Percentiles rank a stretch among this genome's conserved stretches.
Conservation (phyloP, 2,113 vertebrate species). For the Romanogobio albipinnatus region DNA sequence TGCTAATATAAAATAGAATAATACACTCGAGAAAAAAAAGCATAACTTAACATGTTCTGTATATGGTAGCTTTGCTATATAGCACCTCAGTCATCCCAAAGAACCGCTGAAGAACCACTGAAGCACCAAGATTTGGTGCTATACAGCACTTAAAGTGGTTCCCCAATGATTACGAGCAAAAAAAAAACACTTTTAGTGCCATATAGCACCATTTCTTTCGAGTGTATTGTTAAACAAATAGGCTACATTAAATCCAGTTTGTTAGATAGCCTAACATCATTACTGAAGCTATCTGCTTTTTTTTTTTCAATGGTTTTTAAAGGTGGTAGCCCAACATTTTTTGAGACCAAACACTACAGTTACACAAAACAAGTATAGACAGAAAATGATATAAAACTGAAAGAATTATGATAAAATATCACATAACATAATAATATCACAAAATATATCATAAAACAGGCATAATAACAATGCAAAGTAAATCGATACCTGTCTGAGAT, state of each 20-base stretch:
- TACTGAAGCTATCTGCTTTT: background rate
- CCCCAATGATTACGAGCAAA: no score
- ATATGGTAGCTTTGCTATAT: no score
- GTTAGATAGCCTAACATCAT: background rate
- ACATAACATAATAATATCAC: background rate
- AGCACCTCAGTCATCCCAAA: no score
- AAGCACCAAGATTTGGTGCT: no score
- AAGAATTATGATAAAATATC: background rate
- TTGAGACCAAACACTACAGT: background rate
- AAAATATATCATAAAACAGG: background rate
- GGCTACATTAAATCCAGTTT: background rate
- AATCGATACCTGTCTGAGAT: constrained; percentile 20
- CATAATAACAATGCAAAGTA: background rate
- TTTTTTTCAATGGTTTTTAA: background rate
- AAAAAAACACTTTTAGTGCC: no score
- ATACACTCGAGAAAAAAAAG: no score
- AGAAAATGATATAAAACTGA: background rate
- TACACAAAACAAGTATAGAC: background rate
- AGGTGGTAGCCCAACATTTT: background rate
- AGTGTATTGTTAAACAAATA: background rate
- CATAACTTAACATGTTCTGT: no score
- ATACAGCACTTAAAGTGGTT: no score
- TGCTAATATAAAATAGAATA: no score
- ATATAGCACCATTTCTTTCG: no score
- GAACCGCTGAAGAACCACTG: no score